A percentile compares a stretch with the other conserved stretches of the same genome.
Evolutionary conservation across 2,113 vertebrate genomes (phyloP).

Genomic region (Rhinoptilus africanus): DNA sequence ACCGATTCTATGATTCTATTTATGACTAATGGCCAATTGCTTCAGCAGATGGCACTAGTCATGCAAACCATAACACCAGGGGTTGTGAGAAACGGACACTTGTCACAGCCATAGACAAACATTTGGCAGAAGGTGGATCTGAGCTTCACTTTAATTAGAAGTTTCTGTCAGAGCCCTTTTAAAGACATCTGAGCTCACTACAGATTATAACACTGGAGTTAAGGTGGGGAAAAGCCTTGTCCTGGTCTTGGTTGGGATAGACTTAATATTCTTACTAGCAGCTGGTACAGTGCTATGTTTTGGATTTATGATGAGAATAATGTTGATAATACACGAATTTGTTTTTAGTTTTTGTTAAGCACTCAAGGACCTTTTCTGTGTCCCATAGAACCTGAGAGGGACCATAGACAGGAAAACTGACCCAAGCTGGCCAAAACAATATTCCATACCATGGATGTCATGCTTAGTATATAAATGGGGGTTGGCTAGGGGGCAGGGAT

Average conservation of each 20-base stretch:
- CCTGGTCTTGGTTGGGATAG: background rate
- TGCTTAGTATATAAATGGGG: background rate
- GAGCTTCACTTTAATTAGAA: background rate
- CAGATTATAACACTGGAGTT: background rate
- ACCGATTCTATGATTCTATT: too few relatives aligned
- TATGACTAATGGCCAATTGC: background rate
- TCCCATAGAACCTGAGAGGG: background rate
- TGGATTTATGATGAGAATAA: background rate
- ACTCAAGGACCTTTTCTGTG: background rate
- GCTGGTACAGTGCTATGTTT: background rate
- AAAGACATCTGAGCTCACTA: background rate
- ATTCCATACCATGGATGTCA: background rate
- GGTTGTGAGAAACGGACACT: background rate
- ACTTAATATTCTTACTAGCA: background rate
- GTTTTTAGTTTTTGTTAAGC: background rate
- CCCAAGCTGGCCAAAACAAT: background rate
- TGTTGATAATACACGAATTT: background rate
- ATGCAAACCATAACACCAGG: background rate
- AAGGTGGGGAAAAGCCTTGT: background rate
- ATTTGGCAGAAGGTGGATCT: background rate
- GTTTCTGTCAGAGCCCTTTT: background rate
- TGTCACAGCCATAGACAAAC: background rate
- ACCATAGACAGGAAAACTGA: background rate
- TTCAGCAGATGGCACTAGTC: background rate
- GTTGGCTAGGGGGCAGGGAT: background rate